A percentile compares a stretch with the other conserved stretches of the same genome.
Conservation (phyloP, 2,888 invertebrate species). For the Epinotia brunnichana region DNA sequence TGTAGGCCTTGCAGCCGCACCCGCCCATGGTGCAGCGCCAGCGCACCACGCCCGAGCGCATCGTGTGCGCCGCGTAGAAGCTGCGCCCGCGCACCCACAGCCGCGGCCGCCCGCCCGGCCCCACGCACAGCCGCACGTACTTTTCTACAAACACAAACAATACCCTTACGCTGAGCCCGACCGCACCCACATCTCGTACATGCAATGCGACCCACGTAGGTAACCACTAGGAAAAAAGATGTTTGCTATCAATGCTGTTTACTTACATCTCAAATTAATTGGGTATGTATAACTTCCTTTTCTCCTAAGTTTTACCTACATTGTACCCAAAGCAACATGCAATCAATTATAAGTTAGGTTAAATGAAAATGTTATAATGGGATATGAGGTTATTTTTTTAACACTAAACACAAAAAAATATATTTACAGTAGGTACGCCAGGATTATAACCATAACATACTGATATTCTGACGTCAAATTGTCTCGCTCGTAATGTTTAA, state of each 20-base stretch:
- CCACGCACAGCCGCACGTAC: slow-evolving; percentile 74
- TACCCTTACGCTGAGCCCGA: slow-evolving; percentile 43
- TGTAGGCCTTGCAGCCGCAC: slow-evolving; percentile 80
- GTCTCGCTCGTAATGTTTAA: neutral
- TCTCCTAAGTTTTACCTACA: neutral
- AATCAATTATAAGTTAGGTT: slow-evolving; percentile 27
- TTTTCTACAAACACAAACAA: slow-evolving; percentile 63
- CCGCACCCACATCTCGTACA: neutral
- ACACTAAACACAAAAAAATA: slow-evolving; percentile 30
- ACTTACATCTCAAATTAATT: neutral
- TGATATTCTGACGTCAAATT: slow-evolving; percentile 17
- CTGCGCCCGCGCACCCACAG: slow-evolving; percentile 80
- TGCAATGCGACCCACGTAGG: neutral
- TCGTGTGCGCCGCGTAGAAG: slow-evolving; percentile 80
- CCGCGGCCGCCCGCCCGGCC: slow-evolving; percentile 77
- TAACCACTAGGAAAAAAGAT: slow-evolving; percentile 1
- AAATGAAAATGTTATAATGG: slow-evolving; percentile 29
- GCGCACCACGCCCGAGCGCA: slow-evolving; percentile 79
- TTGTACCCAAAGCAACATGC: slow-evolving; percentile 23
- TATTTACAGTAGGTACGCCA: slow-evolving; percentile 32
- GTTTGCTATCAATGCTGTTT: neutral
- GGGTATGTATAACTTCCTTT: neutral
- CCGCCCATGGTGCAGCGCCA: slow-evolving; percentile 82
- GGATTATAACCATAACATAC: slow-evolving; percentile 2
- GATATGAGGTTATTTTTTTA: slow-evolving; percentile 36